These are phyloP conservation scores for Crotalus tigris DNA, from an alignment of 2,113 vertebrate species.

Conservation along the genomic window DNA sequence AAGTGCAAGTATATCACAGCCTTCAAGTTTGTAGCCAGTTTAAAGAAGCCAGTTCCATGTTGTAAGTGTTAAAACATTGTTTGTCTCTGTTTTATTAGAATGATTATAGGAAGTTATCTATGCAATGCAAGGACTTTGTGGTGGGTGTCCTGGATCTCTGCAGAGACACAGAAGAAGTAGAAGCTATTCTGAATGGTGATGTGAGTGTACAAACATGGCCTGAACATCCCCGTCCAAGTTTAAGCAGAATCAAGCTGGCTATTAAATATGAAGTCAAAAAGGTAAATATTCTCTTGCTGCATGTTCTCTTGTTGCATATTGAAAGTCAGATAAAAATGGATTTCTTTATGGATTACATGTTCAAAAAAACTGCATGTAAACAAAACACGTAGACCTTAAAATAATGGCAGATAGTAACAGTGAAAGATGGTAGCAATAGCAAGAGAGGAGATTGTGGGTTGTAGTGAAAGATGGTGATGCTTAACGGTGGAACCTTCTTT, in stretches of 20 bases:
- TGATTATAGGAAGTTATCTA: conserved; percentile 96
- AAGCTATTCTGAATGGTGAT: conserved; percentile 94
- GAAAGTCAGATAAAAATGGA: neutral
- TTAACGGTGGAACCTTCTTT: neutral
- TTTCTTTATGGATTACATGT: neutral
- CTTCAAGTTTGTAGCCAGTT: neutral
- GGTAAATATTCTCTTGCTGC: conserved; percentile 68
- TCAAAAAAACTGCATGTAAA: neutral
- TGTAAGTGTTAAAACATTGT: neutral
- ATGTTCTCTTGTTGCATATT: neutral
- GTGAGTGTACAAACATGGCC: conserved; percentile 82
- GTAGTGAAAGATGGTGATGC: neutral
- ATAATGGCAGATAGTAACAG: too few species aligned
- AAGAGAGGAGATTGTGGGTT: neutral
- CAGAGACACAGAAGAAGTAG: conserved; percentile 95
- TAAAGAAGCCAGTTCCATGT: neutral
- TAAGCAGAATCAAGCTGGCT: conserved; percentile 91
- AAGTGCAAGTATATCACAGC: neutral
- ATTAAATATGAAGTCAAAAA: conserved; percentile 99
- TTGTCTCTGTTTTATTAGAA: conserved; percentile 75
- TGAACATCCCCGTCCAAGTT: conserved; percentile 86
- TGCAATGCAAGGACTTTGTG: conserved; percentile 99
- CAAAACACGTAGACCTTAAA: neutral
- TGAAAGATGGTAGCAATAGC: too few species aligned
- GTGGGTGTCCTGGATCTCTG: conserved; percentile 96